These are phyloP conservation scores for Manduca sexta DNA, from an alignment of 1,140 invertebrate species.

Conservation along the genomic window DNA sequence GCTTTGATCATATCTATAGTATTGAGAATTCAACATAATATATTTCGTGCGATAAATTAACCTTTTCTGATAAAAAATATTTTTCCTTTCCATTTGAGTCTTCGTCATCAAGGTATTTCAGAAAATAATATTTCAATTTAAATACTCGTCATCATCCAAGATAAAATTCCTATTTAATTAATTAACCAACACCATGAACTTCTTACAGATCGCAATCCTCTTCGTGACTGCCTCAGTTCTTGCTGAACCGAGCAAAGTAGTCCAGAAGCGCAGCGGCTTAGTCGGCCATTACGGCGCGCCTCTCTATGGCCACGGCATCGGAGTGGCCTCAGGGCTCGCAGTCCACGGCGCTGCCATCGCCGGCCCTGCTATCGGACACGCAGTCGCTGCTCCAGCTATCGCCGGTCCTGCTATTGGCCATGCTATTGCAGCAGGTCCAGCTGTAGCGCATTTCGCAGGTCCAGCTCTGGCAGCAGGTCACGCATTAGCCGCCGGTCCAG, in stretches of 20 bases:
- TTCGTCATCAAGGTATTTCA: too few species aligned
- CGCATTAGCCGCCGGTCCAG: background rate
- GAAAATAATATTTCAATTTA: too few species aligned
- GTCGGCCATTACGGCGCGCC: constrained; percentile 46
- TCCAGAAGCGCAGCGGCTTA: constrained; percentile 60
- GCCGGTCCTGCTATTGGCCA: constrained; percentile 10
- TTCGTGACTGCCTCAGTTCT: constrained; percentile 51
- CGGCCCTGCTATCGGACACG: constrained; percentile 3
- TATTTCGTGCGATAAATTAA: too few species aligned
- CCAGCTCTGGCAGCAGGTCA: background rate
- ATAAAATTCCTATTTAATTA: too few species aligned
- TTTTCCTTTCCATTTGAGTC: too few species aligned
- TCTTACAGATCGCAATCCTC: constrained; percentile 47
- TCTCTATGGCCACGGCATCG: constrained; percentile 17
- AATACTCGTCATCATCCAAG: too few species aligned
- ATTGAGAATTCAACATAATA: too few species aligned
- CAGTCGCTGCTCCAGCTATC: background rate
- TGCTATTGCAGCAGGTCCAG: constrained; percentile 9
- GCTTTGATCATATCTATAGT: too few species aligned
- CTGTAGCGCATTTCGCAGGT: constrained; percentile 2
- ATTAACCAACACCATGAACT: too few species aligned
- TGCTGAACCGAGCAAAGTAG: constrained; percentile 57
- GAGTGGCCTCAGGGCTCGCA: too few species aligned
- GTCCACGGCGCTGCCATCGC: background rate
- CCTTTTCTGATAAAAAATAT: too few species aligned